phyloP scores from a whole-genome alignment of 2,888 invertebrate genomes.

The Bembecia ichneumoniformis region DNA sequence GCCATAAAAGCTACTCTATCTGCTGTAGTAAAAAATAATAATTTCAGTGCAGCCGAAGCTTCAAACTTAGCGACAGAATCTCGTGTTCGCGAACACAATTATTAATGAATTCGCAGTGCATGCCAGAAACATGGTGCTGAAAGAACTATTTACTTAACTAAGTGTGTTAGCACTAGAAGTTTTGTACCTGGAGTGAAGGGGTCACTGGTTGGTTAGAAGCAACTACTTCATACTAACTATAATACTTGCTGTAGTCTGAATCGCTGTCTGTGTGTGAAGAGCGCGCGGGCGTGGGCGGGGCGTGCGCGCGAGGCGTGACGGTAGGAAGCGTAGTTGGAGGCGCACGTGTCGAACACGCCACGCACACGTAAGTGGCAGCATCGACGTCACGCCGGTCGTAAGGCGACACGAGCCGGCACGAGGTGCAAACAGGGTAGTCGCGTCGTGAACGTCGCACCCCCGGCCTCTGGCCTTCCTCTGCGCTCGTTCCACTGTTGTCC shows the following conservation, averaged over 20 bases:
- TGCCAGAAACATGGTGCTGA: conserved; percentile 1
- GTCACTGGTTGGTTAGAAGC: conserved; percentile 21
- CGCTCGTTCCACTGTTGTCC: conserved; percentile 32
- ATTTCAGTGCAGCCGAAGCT: too few species aligned
- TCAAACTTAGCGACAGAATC: too few species aligned
- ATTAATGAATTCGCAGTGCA: not conserved
- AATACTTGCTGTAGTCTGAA: conserved; percentile 72
- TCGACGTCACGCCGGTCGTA: conserved; percentile 20
- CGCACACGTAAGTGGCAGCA: conserved; percentile 15
- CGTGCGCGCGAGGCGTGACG: conserved; percentile 10
- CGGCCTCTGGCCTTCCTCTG: conserved; percentile 23
- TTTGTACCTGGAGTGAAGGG: conserved; percentile 6
- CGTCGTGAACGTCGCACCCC: conserved; percentile 20
- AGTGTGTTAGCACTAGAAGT: conserved; percentile 6
- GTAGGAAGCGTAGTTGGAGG: conserved; percentile 16
- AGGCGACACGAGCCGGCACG: conserved; percentile 34
- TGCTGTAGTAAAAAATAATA: too few species aligned
- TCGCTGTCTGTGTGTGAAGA: conserved; percentile 40
- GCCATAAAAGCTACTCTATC: too few species aligned
- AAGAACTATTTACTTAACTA: conserved; percentile 4
- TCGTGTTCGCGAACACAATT: too few species aligned
- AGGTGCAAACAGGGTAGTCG: conserved; percentile 33
- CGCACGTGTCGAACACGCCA: conserved; percentile 13
- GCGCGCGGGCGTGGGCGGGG: conserved; percentile 13
- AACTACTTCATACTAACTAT: conserved; percentile 66